Evolutionary conservation across 2,113 vertebrate species (phyloP).

Genomic region (Periophthalmodon schlosseri): DNA sequence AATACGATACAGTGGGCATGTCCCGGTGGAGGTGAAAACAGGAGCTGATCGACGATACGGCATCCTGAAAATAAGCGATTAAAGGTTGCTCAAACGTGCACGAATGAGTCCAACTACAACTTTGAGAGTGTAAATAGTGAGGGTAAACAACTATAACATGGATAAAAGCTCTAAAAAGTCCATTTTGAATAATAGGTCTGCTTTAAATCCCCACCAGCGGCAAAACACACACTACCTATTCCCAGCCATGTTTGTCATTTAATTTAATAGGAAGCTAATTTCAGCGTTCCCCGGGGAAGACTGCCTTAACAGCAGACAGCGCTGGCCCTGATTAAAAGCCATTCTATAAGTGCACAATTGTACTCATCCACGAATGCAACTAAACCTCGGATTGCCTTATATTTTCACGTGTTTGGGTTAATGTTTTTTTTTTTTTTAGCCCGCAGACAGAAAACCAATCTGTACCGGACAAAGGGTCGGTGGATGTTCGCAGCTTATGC

Average conservation of each 20-base stretch:
- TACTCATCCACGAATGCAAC: not conserved
- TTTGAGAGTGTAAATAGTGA: no score
- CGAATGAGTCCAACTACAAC: no score
- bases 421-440: not conserved
- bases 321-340: not conserved
- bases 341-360: not conserved
- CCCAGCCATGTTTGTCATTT: not conserved
- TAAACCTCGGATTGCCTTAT: not conserved
- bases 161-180: no score
- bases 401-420: conserved; percentile 12
- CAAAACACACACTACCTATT: not conserved
- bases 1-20: no score
- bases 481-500: conserved; percentile 18
- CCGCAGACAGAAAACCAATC: conserved; percentile 43
- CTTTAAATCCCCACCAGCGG: not conserved
- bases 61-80: no score
- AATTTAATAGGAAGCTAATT: not conserved
- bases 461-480: conserved; percentile 29
- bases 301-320: not conserved
- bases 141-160: no score
- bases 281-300: not conserved
- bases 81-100: no score
- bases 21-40: no score
- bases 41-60: no score
- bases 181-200: no score